phyloP scores from a whole-genome alignment of 2,113 vertebrate species.

The Numida meleagris region DNA sequence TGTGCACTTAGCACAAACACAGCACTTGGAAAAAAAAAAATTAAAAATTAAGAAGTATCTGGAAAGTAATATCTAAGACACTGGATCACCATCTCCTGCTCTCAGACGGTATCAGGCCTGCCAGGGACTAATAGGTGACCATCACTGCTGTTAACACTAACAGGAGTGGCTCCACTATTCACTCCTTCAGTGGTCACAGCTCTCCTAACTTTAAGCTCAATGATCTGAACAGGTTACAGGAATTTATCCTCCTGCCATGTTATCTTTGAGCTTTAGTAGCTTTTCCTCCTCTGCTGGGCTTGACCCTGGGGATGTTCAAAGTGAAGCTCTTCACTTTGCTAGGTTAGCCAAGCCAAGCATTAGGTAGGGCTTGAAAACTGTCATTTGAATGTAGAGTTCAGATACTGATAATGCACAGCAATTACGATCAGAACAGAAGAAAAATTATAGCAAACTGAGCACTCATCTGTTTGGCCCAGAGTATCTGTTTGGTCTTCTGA shows the following conservation, averaged over 20 bases:
- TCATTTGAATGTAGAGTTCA: neutral
- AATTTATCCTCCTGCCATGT: neutral
- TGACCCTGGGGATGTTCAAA: neutral
- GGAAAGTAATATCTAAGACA: too few relatives aligned
- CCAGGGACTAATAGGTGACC: neutral
- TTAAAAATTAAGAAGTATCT: neutral
- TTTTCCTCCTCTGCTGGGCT: neutral
- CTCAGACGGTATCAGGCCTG: neutral
- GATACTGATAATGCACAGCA: neutral
- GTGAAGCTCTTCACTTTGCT: neutral
- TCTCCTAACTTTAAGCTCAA: neutral
- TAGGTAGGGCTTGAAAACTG: neutral
- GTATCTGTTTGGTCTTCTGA: neutral
- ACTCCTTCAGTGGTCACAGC: neutral
- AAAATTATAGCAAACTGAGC: neutral
- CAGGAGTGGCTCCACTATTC: accelerated
- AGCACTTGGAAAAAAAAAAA: neutral
- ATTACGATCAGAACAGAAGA: neutral
- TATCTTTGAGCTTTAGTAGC: neutral
- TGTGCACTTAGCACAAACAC: neutral
- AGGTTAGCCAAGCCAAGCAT: neutral
- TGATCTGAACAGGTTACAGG: neutral
- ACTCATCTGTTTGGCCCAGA: neutral
- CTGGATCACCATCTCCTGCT: too few relatives aligned
- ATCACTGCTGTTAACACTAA: neutral